Evolutionary conservation across 2,797 vertebrate genomes (phyloP).

Genomic region (Tiaroga cobitis): DNA sequence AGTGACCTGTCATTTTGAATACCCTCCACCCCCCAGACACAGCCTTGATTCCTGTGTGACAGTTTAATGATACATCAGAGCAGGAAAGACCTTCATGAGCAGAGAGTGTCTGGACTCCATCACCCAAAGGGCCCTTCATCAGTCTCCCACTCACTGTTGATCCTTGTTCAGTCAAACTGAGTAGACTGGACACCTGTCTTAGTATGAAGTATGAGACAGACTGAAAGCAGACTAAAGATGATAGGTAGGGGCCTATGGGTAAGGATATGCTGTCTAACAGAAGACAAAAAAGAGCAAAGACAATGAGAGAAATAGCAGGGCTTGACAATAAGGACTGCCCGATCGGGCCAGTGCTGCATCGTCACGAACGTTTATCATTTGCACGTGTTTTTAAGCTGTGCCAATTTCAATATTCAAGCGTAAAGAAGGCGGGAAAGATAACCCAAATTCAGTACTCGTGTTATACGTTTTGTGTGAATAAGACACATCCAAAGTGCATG

Average conservation of each 20-base stretch:
- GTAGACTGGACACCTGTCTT: conserved; percentile 53
- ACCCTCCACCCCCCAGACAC: conserved; percentile 49
- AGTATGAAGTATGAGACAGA: conserved; percentile 36
- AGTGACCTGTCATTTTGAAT: conserved; percentile 52
- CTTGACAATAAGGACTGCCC: too few species aligned
- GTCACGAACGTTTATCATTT: too few species aligned
- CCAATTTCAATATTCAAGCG: too few species aligned
- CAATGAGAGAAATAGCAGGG: neutral
- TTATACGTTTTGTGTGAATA: too few species aligned
- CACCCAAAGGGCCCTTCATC: conserved; percentile 54
- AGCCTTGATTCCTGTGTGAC: conserved; percentile 65
- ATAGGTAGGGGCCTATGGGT: conserved; percentile 4
- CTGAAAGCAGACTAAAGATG: conserved; percentile 27
- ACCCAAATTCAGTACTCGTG: too few species aligned
- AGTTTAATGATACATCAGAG: conserved; percentile 69
- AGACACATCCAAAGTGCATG: too few species aligned
- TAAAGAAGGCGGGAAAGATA: too few species aligned
- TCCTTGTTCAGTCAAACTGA: conserved; percentile 50
- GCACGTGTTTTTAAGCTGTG: too few species aligned
- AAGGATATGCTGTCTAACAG: neutral
- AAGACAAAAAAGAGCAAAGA: neutral
- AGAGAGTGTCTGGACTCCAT: conserved; percentile 51
- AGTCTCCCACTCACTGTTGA: conserved; percentile 57
- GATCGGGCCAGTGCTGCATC: too few species aligned
- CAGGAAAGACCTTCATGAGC: conserved; percentile 48